Conservation (phyloP, 1,140 invertebrate species). For the Hirudo medicinalis region DNA sequence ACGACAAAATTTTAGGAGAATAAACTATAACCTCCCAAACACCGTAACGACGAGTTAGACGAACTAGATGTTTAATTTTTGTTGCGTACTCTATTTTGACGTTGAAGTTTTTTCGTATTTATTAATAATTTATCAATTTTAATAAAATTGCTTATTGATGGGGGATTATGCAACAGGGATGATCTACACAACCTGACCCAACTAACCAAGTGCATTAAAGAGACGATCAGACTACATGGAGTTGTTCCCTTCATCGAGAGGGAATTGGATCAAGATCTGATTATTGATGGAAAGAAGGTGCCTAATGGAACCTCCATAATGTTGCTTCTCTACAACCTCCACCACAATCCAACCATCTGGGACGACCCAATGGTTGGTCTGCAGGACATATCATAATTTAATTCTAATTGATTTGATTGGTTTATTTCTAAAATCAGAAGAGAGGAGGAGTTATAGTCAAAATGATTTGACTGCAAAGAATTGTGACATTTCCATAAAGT, state of each 20-base stretch:
- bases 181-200: constrained; percentile 34
- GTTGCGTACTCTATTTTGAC: no score
- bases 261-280: constrained; percentile 51
- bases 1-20: no score
- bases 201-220: constrained; percentile 38
- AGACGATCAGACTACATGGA: constrained; percentile 36
- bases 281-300: constrained; percentile 29
- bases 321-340: constrained; percentile 28
- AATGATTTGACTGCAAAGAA: background rate
- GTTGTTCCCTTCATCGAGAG: constrained; percentile 56
- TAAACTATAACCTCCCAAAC: no score
- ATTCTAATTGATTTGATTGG: background rate
- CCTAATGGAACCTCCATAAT: constrained; percentile 25
- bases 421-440: background rate
- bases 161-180: constrained; percentile 21
- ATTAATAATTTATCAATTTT: no score
- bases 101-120: no score
- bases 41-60: no score
- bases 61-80: no score
- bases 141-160: no score
- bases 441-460: background rate
- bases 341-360: constrained; percentile 33
- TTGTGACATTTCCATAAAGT: background rate
- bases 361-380: constrained; percentile 22
- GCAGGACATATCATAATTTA: constrained; percentile 7